Conservation (phyloP, 2,797 vertebrate genomes). For the Molossus molossus region DNA sequence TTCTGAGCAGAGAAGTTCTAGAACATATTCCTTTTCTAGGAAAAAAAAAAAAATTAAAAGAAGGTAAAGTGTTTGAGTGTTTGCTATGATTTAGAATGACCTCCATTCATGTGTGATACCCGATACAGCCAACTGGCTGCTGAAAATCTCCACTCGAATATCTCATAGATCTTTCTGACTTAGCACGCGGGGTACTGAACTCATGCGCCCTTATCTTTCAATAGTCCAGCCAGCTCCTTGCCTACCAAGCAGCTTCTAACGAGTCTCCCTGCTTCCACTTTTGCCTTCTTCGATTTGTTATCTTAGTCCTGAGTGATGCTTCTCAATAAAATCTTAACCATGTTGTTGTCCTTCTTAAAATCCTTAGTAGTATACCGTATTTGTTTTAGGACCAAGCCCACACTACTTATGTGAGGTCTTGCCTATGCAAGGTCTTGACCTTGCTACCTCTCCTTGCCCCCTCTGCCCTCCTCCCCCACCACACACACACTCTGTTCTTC, state of each 20-base stretch:
- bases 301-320: not conserved
- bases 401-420: not conserved
- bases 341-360: not conserved
- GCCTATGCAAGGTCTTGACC: not conserved
- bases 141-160: not conserved
- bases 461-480: no score
- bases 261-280: not conserved
- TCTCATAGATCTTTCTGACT: not conserved
- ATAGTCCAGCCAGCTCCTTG: not conserved
- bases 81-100: not conserved
- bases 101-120: not conserved
- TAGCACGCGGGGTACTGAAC: rapidly evolving
- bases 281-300: not conserved
- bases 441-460: not conserved
- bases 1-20: not conserved
- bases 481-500: not conserved
- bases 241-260: not conserved
- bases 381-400: not conserved
- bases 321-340: not conserved
- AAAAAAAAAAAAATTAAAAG: not conserved
- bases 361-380: not conserved
- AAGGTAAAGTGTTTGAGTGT: not conserved
- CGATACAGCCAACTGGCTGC: not conserved
- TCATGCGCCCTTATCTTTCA: rapidly evolving
- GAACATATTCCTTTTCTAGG: not conserved